These are phyloP conservation scores for Onychostoma macrolepis DNA, from an alignment of 2,113 vertebrate genomes.

Conservation along the genomic window DNA sequence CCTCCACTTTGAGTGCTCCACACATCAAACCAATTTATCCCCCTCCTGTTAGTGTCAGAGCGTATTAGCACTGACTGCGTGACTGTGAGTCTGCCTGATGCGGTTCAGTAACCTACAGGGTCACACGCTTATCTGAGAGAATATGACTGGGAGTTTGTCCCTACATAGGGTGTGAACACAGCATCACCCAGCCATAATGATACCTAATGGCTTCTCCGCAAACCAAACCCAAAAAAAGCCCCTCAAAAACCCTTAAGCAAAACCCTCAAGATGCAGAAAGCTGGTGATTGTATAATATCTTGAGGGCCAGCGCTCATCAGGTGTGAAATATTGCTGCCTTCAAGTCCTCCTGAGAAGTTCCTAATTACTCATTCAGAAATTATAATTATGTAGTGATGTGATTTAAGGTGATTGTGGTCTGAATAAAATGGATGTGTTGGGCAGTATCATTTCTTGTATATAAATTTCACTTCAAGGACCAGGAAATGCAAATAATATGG, in stretches of 20 bases:
- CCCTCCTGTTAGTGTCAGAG: slow-evolving; percentile 48
- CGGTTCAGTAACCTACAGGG: slow-evolving; percentile 23
- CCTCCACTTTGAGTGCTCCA: slow-evolving; percentile 44
- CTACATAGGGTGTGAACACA: slow-evolving; percentile 5
- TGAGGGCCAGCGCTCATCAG: background rate
- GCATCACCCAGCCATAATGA: background rate
- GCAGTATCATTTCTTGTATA: background rate
- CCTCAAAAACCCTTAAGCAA: background rate
- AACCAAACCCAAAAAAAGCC: background rate
- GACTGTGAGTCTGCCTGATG: slow-evolving; percentile 13
- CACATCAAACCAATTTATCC: slow-evolving; percentile 50
- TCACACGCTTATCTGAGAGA: slow-evolving; percentile 4
- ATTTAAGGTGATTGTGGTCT: background rate
- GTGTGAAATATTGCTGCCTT: background rate
- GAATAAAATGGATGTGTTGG: background rate
- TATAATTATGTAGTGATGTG: background rate
- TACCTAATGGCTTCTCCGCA: background rate
- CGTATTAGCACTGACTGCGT: slow-evolving; percentile 41
- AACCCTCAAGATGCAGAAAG: background rate
- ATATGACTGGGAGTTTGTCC: slow-evolving; percentile 19
- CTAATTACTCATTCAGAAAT: background rate
- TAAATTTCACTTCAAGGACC: background rate
- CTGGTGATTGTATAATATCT: background rate
- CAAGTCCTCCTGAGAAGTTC: background rate
- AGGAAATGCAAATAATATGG: background rate